These are phyloP conservation scores for Maniola jurtina DNA, from an alignment of 1,140 invertebrate species.

Conservation along the genomic window DNA sequence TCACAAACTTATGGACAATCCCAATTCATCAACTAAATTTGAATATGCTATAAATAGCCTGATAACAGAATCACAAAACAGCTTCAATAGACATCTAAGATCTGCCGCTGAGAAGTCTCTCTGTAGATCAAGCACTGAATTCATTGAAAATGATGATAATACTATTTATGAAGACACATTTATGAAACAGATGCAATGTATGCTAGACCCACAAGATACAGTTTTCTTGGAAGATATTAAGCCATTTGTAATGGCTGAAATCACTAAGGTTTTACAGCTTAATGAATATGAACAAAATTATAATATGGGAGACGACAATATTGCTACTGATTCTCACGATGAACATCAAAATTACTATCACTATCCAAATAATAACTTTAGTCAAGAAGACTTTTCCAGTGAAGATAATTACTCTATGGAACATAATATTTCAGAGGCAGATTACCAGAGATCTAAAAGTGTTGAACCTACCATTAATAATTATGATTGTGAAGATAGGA, in stretches of 20 bases:
- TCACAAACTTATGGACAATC: slow-evolving; percentile 71
- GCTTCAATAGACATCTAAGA: slow-evolving; percentile 63
- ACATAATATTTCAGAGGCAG: slow-evolving; percentile 22
- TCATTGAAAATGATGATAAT: slow-evolving; percentile 66
- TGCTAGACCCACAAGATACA: slow-evolving; percentile 71
- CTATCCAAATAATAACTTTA: slow-evolving; percentile 34
- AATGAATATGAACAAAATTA: slow-evolving; percentile 52
- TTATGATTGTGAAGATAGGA: slow-evolving; percentile 18
- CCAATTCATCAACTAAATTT: slow-evolving; percentile 69
- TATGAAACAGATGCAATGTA: slow-evolving; percentile 73
- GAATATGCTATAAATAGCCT: slow-evolving; percentile 72
- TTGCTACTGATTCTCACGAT: slow-evolving; percentile 10
- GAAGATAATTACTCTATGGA: slow-evolving; percentile 27
- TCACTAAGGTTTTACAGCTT: slow-evolving; percentile 63
- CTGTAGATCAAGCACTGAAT: slow-evolving; percentile 54
- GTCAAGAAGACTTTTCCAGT: slow-evolving; percentile 34
- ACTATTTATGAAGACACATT: slow-evolving; percentile 75
- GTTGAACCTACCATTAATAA: slow-evolving; percentile 12
- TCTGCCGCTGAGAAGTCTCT: slow-evolving; percentile 70
- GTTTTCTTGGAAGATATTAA: slow-evolving; percentile 70
- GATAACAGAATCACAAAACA: slow-evolving; percentile 72
- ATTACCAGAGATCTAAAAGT: slow-evolving; percentile 26
- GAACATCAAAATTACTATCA: slow-evolving; percentile 35
- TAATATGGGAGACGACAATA: slow-evolving; percentile 35
- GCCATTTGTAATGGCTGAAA: slow-evolving; percentile 68